Evolutionary conservation across 2,797 vertebrate species (phyloP), one percentile per base, ranked within the genome.

Genomic region (Babyrousa celebensis): DNA sequence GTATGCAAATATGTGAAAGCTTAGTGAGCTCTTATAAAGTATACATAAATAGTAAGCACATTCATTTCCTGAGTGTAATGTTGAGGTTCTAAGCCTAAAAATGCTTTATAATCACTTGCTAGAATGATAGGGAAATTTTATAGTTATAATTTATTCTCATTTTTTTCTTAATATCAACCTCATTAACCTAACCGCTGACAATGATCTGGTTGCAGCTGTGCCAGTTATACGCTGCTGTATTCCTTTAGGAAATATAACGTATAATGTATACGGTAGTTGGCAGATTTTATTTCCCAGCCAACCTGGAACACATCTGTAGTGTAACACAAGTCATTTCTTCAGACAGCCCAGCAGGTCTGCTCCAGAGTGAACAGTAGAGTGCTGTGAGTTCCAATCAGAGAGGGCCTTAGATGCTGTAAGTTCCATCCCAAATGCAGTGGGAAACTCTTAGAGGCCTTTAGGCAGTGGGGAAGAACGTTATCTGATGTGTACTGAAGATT

Each of bases 51-150:
- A 85, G 85, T 58, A 68, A n/a, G 16, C 4, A 77, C 48, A 40
- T 91, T 94, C 21, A 78, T 85, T 87, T 87, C 32, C 32, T 89
- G 16, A 40, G 12, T 65, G 20, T 87, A 91, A 86, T 78, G 6
- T 65, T 78, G 20, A 93, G 10, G 15, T 40, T 71, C 4, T 72
- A 91, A 40, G 6, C 74, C 56, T 70, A 18, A 84, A 91, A 97
- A 48, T 87, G 67, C 54, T 65, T 93, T 43, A 60, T 48, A 89
- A 70, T 58, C 58, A 54, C 40, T 94, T 91, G 1, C 70, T 91
- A 48, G 16, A 29, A 78, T 18, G 9, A 86, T 23, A 86, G 27
- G 20, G 1, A 3, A 90, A 65, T 71, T 85, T 92, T 29, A 20
- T 83, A 78, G 18, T 32, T 67, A 54, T 17, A 63, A 60, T 95